Evolutionary conservation across 2,113 vertebrate species (phyloP).

Genomic region (Cephalopterus ornatus): DNA sequence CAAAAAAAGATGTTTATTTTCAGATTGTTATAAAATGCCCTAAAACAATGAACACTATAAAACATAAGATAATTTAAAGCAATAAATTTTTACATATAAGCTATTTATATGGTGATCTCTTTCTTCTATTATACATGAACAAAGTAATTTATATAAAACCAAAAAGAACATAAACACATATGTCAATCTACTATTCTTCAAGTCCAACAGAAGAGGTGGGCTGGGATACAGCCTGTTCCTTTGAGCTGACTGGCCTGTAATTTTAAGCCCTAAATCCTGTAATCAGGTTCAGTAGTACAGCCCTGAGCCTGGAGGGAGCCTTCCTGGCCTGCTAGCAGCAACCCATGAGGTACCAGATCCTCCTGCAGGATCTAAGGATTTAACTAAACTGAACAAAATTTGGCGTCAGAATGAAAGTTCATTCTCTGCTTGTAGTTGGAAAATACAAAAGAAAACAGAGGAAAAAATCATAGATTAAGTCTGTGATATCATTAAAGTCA

Average conservation of each 20-base stretch:
- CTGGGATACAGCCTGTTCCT: background rate
- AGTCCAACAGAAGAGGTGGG: background rate
- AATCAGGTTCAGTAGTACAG: conserved; percentile 6
- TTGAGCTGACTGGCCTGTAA: background rate
- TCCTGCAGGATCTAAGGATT: background rate
- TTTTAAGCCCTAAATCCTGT: conserved; percentile 38
- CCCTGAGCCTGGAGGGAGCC: background rate
- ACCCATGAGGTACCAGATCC: background rate
- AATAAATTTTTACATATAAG: background rate
- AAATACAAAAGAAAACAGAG: background rate
- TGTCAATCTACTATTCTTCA: background rate
- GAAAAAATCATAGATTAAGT: background rate
- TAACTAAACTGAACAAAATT: conserved; percentile 20
- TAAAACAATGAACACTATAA: background rate
- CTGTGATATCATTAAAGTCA: background rate
- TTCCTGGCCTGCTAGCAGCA: background rate
- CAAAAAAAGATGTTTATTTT: background rate
- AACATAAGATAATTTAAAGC: background rate
- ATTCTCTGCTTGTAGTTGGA: background rate
- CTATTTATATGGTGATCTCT: background rate
- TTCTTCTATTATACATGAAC: background rate
- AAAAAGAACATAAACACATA: background rate
- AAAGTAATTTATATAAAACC: background rate
- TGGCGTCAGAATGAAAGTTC: conserved; percentile 12
- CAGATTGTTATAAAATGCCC: background rate